These are phyloP conservation scores for Platyrinchus mystaceus DNA, from an alignment of 2,797 vertebrate genomes.

Conservation along the genomic window DNA sequence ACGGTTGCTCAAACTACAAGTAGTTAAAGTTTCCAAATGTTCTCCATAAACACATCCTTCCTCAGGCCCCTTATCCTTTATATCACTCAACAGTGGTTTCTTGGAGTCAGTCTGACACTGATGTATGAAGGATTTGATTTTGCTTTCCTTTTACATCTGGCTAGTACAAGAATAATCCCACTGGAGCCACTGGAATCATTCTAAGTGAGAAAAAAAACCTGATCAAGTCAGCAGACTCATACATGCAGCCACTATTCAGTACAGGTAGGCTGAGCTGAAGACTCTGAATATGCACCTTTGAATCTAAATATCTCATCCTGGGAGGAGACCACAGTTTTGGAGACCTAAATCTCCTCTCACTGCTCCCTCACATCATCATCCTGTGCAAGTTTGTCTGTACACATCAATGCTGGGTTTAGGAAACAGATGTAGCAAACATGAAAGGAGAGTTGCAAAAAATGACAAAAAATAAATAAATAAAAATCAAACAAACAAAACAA, in stretches of 20 bases:
- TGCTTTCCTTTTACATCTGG: slow-evolving; percentile 59
- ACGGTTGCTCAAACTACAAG: neutral
- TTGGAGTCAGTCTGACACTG: slow-evolving; percentile 54
- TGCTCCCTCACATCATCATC: neutral
- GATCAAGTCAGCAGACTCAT: slow-evolving; percentile 26
- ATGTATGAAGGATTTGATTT: slow-evolving; percentile 57
- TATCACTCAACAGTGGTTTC: slow-evolving; percentile 57
- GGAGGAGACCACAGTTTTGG: neutral
- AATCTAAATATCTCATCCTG: neutral
- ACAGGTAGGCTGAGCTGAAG: slow-evolving; percentile 4
- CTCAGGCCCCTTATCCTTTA: slow-evolving; percentile 54
- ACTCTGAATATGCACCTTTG: neutral
- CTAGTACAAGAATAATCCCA: slow-evolving; percentile 38
- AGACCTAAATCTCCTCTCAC: neutral
- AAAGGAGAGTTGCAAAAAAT: neutral
- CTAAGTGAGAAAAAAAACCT: neutral
- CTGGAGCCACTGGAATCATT: slow-evolving; percentile 7
- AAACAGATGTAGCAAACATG: neutral
- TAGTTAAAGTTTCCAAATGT: slow-evolving; percentile 56
- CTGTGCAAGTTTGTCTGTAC: neutral
- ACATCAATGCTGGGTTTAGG: neutral
- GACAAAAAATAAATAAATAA: neutral
- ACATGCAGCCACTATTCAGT: neutral
- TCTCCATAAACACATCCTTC: slow-evolving; percentile 61
- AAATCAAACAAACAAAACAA: no score